Conservation (phyloP, 2,888 invertebrate species). For the Cantharis rufa region DNA sequence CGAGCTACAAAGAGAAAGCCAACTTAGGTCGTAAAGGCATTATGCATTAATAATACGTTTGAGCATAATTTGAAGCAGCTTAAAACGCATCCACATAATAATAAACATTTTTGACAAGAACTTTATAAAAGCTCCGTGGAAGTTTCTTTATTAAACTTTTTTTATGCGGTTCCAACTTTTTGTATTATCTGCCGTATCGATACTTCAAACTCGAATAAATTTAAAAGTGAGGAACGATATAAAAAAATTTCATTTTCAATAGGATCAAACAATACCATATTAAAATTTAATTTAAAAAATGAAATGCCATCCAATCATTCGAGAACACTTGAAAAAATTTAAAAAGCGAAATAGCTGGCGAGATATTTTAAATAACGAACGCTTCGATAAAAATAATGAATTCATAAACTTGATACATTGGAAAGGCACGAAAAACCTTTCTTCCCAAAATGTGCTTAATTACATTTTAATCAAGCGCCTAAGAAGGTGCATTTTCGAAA, state of each 20-base stretch:
- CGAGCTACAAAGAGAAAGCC: constrained; percentile 20
- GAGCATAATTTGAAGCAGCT: constrained; percentile 3
- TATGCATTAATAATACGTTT: constrained; percentile 17
- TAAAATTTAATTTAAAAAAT: not conserved
- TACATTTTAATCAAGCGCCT: not conserved
- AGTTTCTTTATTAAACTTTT: not conserved
- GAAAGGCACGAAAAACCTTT: not conserved
- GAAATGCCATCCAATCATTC: not conserved
- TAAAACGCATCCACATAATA: not conserved
- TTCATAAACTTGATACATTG: not conserved
- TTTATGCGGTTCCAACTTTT: not conserved
- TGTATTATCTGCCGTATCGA: not conserved
- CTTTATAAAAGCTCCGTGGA: not conserved
- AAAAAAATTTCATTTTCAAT: not conserved
- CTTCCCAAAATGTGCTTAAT: not conserved
- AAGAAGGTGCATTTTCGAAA: not conserved
- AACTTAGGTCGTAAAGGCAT: constrained; percentile 16
- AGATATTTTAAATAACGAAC: not conserved
- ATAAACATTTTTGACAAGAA: not conserved
- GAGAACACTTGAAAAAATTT: not conserved
- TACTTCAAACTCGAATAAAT: not conserved
- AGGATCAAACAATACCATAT: not conserved
- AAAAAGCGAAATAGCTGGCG: not conserved
- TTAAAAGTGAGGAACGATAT: not conserved
- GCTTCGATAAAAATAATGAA: not conserved